Conservation (phyloP, 2,113 vertebrate species). For the Larimichthys polyactis region DNA sequence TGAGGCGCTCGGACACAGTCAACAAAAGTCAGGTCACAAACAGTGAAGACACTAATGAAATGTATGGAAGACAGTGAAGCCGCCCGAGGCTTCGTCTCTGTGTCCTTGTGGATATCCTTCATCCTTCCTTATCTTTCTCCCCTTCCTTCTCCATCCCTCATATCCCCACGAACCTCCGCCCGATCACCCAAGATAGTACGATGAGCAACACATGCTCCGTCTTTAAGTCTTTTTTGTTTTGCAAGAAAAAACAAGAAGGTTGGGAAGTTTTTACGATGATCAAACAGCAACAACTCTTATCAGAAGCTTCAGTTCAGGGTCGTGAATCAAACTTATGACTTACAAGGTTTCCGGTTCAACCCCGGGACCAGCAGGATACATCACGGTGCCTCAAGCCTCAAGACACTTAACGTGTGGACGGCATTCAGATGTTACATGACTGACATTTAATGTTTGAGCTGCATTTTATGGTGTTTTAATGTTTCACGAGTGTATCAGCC, state of each 20-base stretch:
- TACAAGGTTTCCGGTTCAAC: background rate
- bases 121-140: conserved; percentile 25
- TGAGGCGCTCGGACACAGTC: conserved; percentile 22
- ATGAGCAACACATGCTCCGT: background rate
- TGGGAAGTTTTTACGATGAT: too few species aligned
- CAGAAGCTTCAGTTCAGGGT: too few species aligned
- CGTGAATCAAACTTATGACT: too few species aligned
- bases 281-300: too few species aligned
- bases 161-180: background rate
- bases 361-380: background rate
- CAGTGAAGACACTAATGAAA: conserved; percentile 5
- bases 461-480: background rate
- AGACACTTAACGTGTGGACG: background rate
- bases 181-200: background rate
- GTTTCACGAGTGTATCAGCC: background rate
- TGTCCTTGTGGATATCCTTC: conserved; percentile 52
- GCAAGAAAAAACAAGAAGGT: too few species aligned
- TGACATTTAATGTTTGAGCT: background rate
- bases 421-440: background rate
- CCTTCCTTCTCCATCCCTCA: background rate
- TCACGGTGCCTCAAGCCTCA: background rate
- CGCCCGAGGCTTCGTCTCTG: conserved; percentile 23
- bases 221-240: background rate
- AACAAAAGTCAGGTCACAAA: conserved; percentile 25
- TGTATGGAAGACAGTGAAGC: conserved; percentile 14